Evolutionary conservation across 30 jellyfish, hydroid and myxozoan genomes (phyloP).

Genomic region (Pelagia noctiluca): DNA sequence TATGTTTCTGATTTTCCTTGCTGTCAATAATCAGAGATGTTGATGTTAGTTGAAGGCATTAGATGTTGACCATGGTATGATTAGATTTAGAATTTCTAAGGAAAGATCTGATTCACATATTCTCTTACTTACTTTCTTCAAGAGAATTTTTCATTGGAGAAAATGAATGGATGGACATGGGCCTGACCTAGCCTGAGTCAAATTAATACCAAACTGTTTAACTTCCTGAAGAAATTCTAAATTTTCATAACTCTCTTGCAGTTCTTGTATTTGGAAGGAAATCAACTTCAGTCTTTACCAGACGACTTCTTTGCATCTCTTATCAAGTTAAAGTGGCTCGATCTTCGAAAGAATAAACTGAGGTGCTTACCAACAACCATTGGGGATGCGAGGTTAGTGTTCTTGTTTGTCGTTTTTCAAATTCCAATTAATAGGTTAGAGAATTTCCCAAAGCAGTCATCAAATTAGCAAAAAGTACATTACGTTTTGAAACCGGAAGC

Average conservation of each 20-base stretch:
- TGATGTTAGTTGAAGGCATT: no score
- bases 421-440: no score
- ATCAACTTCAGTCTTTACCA: conserved; percentile 48
- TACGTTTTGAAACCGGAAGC: no score
- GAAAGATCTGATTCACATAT: background rate
- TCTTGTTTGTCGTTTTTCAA: background rate
- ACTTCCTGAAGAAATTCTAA: background rate
- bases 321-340: conserved; percentile 66
- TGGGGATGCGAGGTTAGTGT: conserved; percentile 63
- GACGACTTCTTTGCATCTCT: conserved; percentile 43
- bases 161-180: background rate
- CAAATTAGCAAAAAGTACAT: no score
- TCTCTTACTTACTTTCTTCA: no score
- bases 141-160: no score
- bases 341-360: conserved; percentile 66
- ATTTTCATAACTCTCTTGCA: background rate
- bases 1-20: no score
- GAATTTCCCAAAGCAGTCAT: no score
- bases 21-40: no score
- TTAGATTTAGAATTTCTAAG: background rate
- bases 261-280: conserved; percentile 82
- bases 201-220: no score
- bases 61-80: background rate
- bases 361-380: conserved; percentile 36
- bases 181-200: background rate